A percentile compares a stretch with the other conserved stretches of the same genome.
phyloP scores from a whole-genome alignment of 1,140 invertebrate genomes.

The Anagrus nilaparvatae region DNA sequence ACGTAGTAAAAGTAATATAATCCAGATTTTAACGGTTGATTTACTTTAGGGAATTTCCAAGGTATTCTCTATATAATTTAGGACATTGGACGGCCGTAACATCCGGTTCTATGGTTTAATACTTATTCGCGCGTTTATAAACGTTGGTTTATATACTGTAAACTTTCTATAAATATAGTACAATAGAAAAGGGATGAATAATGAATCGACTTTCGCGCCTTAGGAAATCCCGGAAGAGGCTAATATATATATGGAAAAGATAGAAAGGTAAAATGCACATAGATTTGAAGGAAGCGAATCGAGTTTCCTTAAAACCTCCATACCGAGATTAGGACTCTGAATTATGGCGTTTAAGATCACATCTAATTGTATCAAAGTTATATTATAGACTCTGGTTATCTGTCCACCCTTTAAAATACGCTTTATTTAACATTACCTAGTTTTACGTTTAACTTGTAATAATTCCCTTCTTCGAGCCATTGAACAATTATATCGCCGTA shows the following conservation, averaged over 20 bases:
- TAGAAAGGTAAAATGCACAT: slow-evolving; percentile 29
- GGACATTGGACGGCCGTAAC: slow-evolving; percentile 27
- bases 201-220: slow-evolving; percentile 39
- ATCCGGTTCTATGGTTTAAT: too few species aligned
- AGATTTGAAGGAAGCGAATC: slow-evolving; percentile 24
- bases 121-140: too few species aligned
- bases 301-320: too few species aligned
- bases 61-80: slow-evolving; percentile 20
- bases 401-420: too few species aligned
- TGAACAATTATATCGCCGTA: too few species aligned
- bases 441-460: too few species aligned
- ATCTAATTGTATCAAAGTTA: slow-evolving; percentile 43
- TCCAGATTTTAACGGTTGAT: slow-evolving; percentile 14
- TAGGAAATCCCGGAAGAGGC: slow-evolving; percentile 17
- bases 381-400: slow-evolving; percentile 32
- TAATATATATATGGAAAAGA: slow-evolving; percentile 1
- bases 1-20: background rate
- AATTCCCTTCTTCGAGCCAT: too few species aligned
- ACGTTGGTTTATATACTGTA: too few species aligned
- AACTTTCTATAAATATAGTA: too few species aligned
- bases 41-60: slow-evolving; percentile 26
- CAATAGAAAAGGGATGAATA: slow-evolving; percentile 42
- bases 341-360: slow-evolving; percentile 42
- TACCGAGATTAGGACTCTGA: slow-evolving; percentile 40
- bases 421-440: too few species aligned